These are phyloP conservation scores for Orchestes rusci DNA, from an alignment of 2,888 invertebrate species.

Conservation along the genomic window DNA sequence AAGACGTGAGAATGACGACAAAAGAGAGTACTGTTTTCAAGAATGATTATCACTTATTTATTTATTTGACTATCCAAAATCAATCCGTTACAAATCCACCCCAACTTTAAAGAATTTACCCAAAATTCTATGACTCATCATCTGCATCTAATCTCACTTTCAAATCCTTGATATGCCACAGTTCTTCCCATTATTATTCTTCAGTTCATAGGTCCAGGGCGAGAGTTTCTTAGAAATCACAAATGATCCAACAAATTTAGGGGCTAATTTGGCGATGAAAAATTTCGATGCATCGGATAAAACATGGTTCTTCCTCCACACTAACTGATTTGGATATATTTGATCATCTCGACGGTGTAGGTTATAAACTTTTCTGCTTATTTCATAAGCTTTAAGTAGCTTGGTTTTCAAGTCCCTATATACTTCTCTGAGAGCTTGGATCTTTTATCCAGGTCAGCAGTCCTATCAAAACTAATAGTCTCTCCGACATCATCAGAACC, in stretches of 20 bases:
- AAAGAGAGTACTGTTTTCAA: too few relatives aligned
- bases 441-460: neutral
- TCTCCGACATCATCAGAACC: neutral
- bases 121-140: neutral
- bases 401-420: neutral
- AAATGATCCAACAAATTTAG: conserved; percentile 27
- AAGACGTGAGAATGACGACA: too few relatives aligned
- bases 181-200: conserved; percentile 9
- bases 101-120: neutral
- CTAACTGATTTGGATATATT: neutral
- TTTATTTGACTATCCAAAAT: too few relatives aligned
- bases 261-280: too few relatives aligned
- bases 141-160: conserved; percentile 2
- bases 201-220: conserved; percentile 18
- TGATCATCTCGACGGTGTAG: neutral
- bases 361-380: conserved; percentile 10
- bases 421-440: neutral
- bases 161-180: conserved; percentile 21
- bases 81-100: neutral
- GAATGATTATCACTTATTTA: too few relatives aligned
- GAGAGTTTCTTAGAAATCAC: neutral
- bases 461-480: neutral
- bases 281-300: too few relatives aligned
- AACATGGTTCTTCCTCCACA: too few relatives aligned
- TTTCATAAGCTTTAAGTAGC: too few relatives aligned